Percentiles rank a stretch among this genome's conserved stretches.
These are phyloP conservation scores for Poecilus cupreus DNA, from an alignment of 2,888 invertebrate species.

Conservation along the genomic window DNA sequence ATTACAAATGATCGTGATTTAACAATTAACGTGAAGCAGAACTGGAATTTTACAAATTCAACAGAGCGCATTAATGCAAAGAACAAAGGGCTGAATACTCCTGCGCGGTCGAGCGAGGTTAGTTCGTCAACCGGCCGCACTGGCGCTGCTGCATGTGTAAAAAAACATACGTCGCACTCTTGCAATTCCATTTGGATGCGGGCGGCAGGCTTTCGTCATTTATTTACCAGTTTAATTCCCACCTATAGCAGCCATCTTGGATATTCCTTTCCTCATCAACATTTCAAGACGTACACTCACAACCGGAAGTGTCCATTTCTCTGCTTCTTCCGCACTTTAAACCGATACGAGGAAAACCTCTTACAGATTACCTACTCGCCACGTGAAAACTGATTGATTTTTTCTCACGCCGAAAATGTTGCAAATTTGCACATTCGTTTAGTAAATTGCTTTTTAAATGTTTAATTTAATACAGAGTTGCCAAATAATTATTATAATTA, in stretches of 20 bases:
- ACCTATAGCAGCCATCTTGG: constrained; percentile 66
- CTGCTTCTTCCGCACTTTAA: background rate
- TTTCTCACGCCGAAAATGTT: background rate
- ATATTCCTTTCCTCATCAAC: constrained; percentile 67
- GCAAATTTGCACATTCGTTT: background rate
- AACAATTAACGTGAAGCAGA: constrained; percentile 41
- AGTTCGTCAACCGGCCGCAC: constrained; percentile 29
- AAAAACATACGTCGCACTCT: constrained; percentile 40
- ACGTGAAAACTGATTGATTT: constrained; percentile 3
- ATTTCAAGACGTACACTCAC: constrained; percentile 64
- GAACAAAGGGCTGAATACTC: constrained; percentile 46
- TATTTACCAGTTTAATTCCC: constrained; percentile 69
- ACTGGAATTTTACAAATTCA: constrained; percentile 48
- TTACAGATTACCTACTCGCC: constrained; percentile 22
- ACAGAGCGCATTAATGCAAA: constrained; percentile 40
- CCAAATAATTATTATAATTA: no score
- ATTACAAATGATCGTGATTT: constrained; percentile 54
- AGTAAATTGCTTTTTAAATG: no score
- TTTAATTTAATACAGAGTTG: no score
- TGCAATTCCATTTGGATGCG: constrained; percentile 47
- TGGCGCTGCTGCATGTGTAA: constrained; percentile 32
- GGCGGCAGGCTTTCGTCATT: constrained; percentile 64
- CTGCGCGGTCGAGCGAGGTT: background rate
- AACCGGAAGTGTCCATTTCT: constrained; percentile 30
- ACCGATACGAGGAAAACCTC: constrained; percentile 26